Base-by-base conservation (phyloP, 2,797 vertebrate species). In the Acanthurus leucopareius region DNA sequence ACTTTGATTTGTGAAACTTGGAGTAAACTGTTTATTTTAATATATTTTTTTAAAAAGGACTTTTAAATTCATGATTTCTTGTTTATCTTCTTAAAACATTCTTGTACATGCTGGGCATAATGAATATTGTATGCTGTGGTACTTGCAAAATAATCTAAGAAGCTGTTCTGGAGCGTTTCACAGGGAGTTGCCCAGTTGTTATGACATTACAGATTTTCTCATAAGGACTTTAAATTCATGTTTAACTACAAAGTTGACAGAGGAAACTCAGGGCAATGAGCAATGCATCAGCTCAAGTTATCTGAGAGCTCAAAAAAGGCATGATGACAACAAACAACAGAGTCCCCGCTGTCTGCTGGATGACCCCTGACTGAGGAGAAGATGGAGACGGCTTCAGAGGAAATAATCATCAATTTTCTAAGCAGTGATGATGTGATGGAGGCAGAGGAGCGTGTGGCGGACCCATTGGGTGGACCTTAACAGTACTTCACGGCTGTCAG, bases 331-430 rank as follows among this genome's bases (percentile, higher is more conserved):
- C 45, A 49, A 44, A 64, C 10, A 35, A 14, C 45, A 49, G 25
- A 44, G 42, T 25, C 35, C 35, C 9, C 56, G 4, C 56, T n/a
- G 17, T 19, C 35, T 53, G 48, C n/a, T 16, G 32, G 10, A 35
- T 3, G 2, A 28, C 45, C 6, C 22, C 10, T 49, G 45, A 48
- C 61, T 32, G 47, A 65, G 28, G 32, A 38, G 22, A 14, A 28
- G 60, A 47, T 11, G 60, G 51, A 62, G 35, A 19, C 52, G 14
- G 71, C 15, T 60, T 53, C 20, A n/a, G 57, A n/a, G 49, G 40
- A 53, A 54, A 54, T 68, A 10, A 47, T 61, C 25, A 54, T 53
- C 40, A 75, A 15, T 66, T 66, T 66, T 35, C 13, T 59, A n/a
- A 35, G 45, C 49, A 40, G 16, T 25, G 49, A 42, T 51, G 62